Conservation (phyloP, 2,888 invertebrate species). For the Gnatocerus cornutus region DNA sequence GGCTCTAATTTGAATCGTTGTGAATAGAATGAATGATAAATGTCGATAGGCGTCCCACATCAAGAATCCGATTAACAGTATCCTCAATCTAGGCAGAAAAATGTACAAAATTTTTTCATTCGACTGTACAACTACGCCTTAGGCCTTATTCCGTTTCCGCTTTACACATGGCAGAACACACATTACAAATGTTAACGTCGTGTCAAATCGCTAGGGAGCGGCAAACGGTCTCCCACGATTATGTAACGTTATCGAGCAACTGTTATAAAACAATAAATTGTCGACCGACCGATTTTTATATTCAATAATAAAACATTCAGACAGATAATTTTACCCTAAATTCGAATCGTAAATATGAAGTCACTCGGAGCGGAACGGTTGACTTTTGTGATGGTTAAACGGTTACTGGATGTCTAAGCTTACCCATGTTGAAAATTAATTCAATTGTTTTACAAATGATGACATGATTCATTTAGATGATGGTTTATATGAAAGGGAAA, state of each 20-base stretch:
- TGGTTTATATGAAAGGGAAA: conserved; percentile 50
- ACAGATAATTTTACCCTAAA: conserved; percentile 57
- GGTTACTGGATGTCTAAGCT: conserved; percentile 65
- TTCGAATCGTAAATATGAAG: conserved; percentile 66
- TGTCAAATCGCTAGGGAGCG: conserved; percentile 63
- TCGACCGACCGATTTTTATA: conserved; percentile 60
- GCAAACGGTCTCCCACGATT: conserved; percentile 64
- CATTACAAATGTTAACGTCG: conserved; percentile 67
- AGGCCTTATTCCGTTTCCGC: conserved; percentile 70
- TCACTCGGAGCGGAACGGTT: conserved; percentile 59
- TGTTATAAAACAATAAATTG: conserved; percentile 66
- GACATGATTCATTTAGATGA: conserved; percentile 68
- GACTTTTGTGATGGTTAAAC: conserved; percentile 64
- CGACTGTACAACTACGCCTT: conserved; percentile 68
- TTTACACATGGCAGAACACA: conserved; percentile 71
- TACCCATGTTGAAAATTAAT: conserved; percentile 71
- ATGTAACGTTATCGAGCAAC: conserved; percentile 60
- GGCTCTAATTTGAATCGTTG: conserved; percentile 34
- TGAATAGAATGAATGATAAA: conserved; percentile 20
- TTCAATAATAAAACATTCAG: conserved; percentile 59
- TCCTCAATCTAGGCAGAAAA: conserved; percentile 27
- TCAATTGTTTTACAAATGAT: conserved; percentile 71
- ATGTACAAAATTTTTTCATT: conserved; percentile 37
- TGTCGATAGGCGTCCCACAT: conserved; percentile 12
- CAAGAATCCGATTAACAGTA: conserved; percentile 3